A percentile compares a stretch with the other conserved stretches of the same genome.
Evolutionary conservation across 2,797 vertebrate species (phyloP).

Genomic region (Cyclopterus lumpus): DNA sequence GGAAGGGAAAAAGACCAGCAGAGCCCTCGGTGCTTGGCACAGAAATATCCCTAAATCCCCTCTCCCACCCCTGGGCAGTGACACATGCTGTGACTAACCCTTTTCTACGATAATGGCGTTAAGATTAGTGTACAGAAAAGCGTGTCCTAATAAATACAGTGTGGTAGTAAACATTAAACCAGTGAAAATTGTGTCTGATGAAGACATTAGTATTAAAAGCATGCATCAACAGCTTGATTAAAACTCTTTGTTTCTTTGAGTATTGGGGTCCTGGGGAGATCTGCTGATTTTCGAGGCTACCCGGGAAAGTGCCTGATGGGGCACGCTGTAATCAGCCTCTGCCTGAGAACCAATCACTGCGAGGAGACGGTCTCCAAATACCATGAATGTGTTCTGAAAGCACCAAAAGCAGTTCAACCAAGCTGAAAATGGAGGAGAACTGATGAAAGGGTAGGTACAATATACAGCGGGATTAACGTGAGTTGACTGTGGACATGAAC

Average conservation of each 20-base stretch:
- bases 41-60: conserved; percentile 73
- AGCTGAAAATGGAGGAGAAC: conserved; percentile 50
- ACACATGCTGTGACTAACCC: conserved; percentile 76
- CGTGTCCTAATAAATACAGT: conserved; percentile 62
- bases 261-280: conserved; percentile 44
- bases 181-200: conserved; percentile 38
- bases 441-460: conserved; percentile 37
- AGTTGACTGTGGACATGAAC: conserved; percentile 47
- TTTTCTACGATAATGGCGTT: conserved; percentile 61
- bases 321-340: conserved; percentile 70
- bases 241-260: conserved; percentile 43
- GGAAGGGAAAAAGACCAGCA: conserved; percentile 60
- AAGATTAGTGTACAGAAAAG: conserved; percentile 62
- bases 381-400: conserved; percentile 57
- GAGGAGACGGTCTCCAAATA: conserved; percentile 54
- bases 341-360: conserved; percentile 67
- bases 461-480: conserved; percentile 49
- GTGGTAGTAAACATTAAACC: conserved; percentile 42
- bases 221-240: conserved; percentile 53
- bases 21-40: conserved; percentile 68
- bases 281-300: conserved; percentile 58
- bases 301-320: conserved; percentile 53
- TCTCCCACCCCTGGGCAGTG: conserved; percentile 65
- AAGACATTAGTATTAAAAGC: conserved; percentile 47
- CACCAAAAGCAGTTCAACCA: conserved; percentile 47